Base-by-base conservation (phyloP, 1,140 invertebrate species). In the Saccostrea cuccullata region DNA sequence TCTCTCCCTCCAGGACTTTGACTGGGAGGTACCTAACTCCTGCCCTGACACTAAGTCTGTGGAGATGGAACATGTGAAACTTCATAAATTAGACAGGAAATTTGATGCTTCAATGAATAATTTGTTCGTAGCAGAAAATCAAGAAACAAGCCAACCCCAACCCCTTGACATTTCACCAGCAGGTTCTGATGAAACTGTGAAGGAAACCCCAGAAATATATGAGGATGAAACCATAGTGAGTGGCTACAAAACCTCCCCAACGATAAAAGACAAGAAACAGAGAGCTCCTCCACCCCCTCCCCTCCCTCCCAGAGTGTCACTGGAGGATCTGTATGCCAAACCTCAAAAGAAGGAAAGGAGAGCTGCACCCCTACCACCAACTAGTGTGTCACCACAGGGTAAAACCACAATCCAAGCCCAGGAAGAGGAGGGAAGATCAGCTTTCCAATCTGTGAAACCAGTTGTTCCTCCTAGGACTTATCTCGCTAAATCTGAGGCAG, bases 201-300 rank as follows among this genome's bases (percentile, higher is more conserved):
- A 30, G 26, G 70, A 77, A 36, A 13, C 8, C 30, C 11, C 26
- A 23, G 82, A 84, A 55, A 55, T 84, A 55, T 55, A 40, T 56
- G 86, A 64, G 64, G 89, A 90, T 86, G 56, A 64, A 17, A 88
- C 89, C 23, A 86, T 90, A 9, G 89, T 90, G 13, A 90, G 89
- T 86, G 89, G 73, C n/a, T 90, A 90, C 40, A 90, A 90, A 90
- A 77, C 83, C 15, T 73, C 85, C 4, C 85, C 85, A 84, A 90
- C 56, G 3, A 17, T 86, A 2, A 90, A 85, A 82, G 89, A 90
- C 8, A 86, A 86, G 30, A 87, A 88, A 73, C 64, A 88, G 20
- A 56, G 64, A 56, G 84, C 84, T 26, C 85, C 89, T n/a, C 84
- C 40, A 26, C 67, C 86, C n/a, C 89, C 89, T 23, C 60, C 85